Percentiles rank a stretch among this genome's conserved stretches.
phyloP scores from a whole-genome alignment of 1,140 invertebrate genomes.

The Heterodera schachtii region DNA sequence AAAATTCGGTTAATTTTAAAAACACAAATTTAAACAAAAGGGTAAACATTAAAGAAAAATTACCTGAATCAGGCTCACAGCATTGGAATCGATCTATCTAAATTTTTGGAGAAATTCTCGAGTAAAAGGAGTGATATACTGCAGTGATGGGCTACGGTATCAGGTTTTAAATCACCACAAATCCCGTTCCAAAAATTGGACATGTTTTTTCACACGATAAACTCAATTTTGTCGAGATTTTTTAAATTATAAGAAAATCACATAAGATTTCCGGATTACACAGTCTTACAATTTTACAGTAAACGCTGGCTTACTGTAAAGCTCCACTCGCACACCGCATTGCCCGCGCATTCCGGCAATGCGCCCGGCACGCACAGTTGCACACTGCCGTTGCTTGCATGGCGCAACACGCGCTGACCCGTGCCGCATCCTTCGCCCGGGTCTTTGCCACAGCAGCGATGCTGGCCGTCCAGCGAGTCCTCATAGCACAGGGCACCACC shows the following conservation, averaged over 20 bases:
- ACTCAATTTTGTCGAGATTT: too few species aligned
- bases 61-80: constrained; percentile 58
- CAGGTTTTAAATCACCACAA: too few species aligned
- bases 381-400: constrained; percentile 34
- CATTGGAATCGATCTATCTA: constrained; percentile 58
- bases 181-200: too few species aligned
- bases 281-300: too few species aligned
- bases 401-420: constrained; percentile 39
- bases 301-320: too few species aligned
- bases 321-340: constrained; percentile 53
- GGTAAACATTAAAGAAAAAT: neutral
- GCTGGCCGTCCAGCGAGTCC: constrained; percentile 35
- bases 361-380: constrained; percentile 45
- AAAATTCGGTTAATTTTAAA: too few species aligned
- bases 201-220: too few species aligned
- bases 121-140: too few species aligned
- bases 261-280: too few species aligned
- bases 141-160: too few species aligned
- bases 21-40: too few species aligned
- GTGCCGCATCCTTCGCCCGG: constrained; percentile 57
- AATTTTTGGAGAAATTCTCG: constrained; percentile 16
- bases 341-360: constrained; percentile 41
- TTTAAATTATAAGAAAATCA: too few species aligned
- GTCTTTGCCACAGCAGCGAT: constrained; percentile 43
- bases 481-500: constrained; percentile 42